phyloP scores from a whole-genome alignment of 2,797 vertebrate genomes.

The Myripristis jacobus region DNA sequence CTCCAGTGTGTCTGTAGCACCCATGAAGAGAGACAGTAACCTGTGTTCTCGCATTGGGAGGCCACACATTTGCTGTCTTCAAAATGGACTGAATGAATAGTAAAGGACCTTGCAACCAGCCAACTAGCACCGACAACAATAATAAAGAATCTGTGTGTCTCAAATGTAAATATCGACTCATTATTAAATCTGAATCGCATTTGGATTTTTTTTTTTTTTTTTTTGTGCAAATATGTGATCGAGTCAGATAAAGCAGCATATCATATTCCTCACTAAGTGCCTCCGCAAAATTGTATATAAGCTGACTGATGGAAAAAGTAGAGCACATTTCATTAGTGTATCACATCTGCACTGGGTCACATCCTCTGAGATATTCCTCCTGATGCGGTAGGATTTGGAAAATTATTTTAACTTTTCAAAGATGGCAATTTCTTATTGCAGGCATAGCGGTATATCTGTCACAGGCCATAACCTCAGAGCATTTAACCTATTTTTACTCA shows the following conservation, averaged over 20 bases:
- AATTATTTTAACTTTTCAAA: slow-evolving; percentile 63
- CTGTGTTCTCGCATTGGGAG: slow-evolving; percentile 29
- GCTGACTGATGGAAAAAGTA: slow-evolving; percentile 45
- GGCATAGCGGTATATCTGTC: slow-evolving; percentile 47
- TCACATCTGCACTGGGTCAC: slow-evolving; percentile 47
- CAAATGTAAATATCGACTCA: slow-evolving; percentile 1
- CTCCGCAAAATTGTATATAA: slow-evolving; percentile 26
- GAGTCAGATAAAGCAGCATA: background rate
- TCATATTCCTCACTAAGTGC: slow-evolving; percentile 15
- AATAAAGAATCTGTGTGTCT: slow-evolving; percentile 2
- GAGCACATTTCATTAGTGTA: slow-evolving; percentile 45
- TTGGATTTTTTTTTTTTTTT: background rate
- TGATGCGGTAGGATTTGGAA: slow-evolving; percentile 35
- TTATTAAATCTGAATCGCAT: slow-evolving; percentile 21
- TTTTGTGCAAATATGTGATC: slow-evolving; percentile 2
- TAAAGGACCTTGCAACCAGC: background rate
- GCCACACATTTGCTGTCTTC: background rate
- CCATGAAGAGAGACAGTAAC: slow-evolving; percentile 51
- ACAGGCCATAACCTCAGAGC: slow-evolving; percentile 37
- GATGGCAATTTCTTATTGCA: slow-evolving; percentile 56
- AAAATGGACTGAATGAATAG: slow-evolving; percentile 12
- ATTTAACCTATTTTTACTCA: slow-evolving; percentile 61
- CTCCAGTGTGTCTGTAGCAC: slow-evolving; percentile 50
- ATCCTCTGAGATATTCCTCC: slow-evolving; percentile 54
- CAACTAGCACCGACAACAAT: background rate